Evolutionary conservation across 2,113 vertebrate species (phyloP).

Genomic region (rat (Rattus norvegicus)): GRCr8 NC_086027.1:5808501-5809000

Average conservation of each 20-base stretch:
- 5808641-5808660: background rate
- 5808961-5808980: background rate
- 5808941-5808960: background rate
- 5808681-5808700: background rate
- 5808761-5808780: background rate
- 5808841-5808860: background rate
- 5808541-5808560: background rate
- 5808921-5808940: background rate
- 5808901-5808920: background rate
- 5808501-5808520: background rate
- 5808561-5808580: background rate
- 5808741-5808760: background rate
- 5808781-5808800: no score
- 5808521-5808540: background rate
- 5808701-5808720: background rate
- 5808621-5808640: background rate
- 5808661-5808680: background rate
- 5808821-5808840: background rate
- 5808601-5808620: background rate
- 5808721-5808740: background rate
- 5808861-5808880: no score
- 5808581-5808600: background rate
- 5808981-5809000: background rate
- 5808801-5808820: no score
- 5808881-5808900: no score